Evolutionary conservation across 92 coral and sea anemone species (phyloP).

Genomic region (Scolanthus callimorphus): DNA sequence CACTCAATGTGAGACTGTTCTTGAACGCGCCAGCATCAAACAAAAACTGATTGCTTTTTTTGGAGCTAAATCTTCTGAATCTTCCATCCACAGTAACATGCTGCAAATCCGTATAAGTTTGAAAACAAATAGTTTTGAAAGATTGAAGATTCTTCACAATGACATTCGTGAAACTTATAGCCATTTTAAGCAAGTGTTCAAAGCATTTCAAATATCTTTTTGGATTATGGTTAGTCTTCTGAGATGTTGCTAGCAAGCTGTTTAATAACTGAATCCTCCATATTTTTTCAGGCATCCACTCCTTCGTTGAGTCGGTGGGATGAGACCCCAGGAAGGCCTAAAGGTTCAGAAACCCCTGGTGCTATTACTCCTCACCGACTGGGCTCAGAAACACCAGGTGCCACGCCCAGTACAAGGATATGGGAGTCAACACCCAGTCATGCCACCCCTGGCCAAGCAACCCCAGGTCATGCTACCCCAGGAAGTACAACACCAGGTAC

Average conservation of each 20-base stretch:
- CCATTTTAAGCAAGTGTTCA: too few species aligned
- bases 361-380: slow-evolving; percentile 77
- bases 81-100: too few species aligned
- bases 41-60: too few species aligned
- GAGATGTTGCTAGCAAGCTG: not conserved
- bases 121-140: too few species aligned
- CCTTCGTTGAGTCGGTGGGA: slow-evolving; percentile 99
- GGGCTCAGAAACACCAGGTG: slow-evolving; percentile 99
- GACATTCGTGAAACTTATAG: too few species aligned
- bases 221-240: too few species aligned
- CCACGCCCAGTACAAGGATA: slow-evolving; percentile 92
- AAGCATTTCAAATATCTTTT: too few species aligned
- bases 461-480: slow-evolving; percentile 88
- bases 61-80: too few species aligned
- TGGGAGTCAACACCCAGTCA: slow-evolving; percentile 99
- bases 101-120: too few species aligned
- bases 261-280: not conserved
- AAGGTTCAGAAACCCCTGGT: slow-evolving; percentile 99
- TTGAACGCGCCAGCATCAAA: too few species aligned
- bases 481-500: slow-evolving; percentile 75
- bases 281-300: slow-evolving; percentile 55
- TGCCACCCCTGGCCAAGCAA: slow-evolving; percentile 89
- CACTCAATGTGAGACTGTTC: too few species aligned
- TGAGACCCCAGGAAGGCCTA: slow-evolving; percentile 97
- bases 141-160: too few species aligned